Evolutionary conservation across 2,113 vertebrate species (phyloP).

Genomic region (Jacana jacana): DNA sequence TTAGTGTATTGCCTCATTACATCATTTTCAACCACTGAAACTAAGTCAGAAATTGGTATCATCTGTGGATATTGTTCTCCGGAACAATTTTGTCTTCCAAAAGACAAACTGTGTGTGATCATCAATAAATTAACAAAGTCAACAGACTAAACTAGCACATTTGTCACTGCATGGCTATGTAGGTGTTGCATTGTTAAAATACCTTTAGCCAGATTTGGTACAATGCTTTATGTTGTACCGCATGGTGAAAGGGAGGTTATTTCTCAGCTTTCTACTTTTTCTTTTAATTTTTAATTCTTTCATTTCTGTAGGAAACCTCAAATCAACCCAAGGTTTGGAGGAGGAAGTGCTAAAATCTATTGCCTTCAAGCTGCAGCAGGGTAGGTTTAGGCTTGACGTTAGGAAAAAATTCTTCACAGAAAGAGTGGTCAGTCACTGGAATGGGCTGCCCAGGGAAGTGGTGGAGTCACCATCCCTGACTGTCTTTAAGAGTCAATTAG

Average conservation of each 20-base stretch:
- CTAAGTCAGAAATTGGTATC: neutral
- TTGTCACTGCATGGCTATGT: neutral
- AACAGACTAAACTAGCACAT: neutral
- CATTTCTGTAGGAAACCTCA: neutral
- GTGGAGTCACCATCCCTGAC: no score
- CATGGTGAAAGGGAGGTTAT: neutral
- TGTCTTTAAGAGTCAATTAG: no score
- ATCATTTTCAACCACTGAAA: neutral
- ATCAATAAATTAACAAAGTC: neutral
- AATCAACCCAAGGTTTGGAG: neutral
- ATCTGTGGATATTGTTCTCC: neutral
- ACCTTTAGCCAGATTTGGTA: neutral
- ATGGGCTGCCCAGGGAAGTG: no score
- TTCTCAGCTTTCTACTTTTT: neutral
- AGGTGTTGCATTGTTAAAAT: neutral
- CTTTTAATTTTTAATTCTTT: neutral
- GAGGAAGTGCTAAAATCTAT: neutral
- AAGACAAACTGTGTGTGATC: neutral
- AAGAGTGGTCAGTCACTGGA: no score
- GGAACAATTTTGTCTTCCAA: neutral
- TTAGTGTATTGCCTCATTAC: neutral
- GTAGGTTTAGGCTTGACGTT: no score
- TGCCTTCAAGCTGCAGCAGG: no score
- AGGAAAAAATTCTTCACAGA: no score
- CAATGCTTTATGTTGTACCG: neutral